Percentiles rank a stretch among this genome's conserved stretches.
Conservation (phyloP, 2,113 vertebrate species). For the Vimba vimba region DNA sequence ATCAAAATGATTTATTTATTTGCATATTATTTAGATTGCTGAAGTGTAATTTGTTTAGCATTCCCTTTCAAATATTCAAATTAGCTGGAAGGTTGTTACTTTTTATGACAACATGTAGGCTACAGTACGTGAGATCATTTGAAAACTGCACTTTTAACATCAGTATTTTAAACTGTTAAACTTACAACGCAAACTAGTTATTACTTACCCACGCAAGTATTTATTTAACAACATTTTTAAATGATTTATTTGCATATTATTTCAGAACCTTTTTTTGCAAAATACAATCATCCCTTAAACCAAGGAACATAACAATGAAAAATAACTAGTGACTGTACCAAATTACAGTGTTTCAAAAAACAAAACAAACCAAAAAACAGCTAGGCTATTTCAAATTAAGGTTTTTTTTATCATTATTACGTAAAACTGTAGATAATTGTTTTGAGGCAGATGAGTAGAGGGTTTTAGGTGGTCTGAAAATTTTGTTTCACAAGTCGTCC, state of each 20-base stretch:
- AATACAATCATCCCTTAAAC: not conserved
- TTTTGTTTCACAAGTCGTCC: not conserved
- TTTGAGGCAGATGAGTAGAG: not conserved
- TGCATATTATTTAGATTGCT: not conserved
- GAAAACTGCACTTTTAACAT: no score
- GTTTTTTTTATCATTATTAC: no score
- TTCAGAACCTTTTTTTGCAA: no score
- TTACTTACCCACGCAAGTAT: not conserved
- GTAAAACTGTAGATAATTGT: no score
- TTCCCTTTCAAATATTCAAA: not conserved
- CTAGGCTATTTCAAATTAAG: no score
- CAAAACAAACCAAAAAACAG: no score
- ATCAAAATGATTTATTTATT: not conserved
- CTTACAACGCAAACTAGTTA: no score
- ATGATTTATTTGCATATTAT: no score
- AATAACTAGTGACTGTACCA: no score
- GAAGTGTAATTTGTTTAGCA: not conserved
- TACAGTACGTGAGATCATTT: not conserved
- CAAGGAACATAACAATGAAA: not conserved
- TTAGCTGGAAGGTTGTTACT: not conserved
- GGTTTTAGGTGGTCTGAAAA: not conserved
- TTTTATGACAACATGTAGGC: not conserved
- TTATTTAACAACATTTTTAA: not conserved
- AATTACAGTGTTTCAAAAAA: no score
- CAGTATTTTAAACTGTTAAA: no score